Evolutionary conservation across 2,888 invertebrate genomes (phyloP), one percentile per base, ranked within the genome.

Genomic region (Poecilus cupreus): DNA sequence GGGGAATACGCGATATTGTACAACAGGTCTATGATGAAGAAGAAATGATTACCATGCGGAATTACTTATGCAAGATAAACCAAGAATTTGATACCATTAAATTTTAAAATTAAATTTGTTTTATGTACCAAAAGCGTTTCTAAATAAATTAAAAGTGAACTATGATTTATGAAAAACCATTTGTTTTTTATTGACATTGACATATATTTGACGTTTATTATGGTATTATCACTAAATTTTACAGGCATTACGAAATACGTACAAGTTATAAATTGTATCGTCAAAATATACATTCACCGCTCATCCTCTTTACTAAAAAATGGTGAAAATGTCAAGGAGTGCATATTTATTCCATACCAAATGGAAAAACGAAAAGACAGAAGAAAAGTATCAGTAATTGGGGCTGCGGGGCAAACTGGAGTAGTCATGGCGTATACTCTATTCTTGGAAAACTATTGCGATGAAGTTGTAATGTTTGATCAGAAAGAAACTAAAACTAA

Each of bases 401-500:
- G 78, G 24, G 64, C 46, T 49, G 11, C 60, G 1, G 68, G 78
- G 1, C 3, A 13, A 3, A 64, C 64, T 11, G 78, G 78, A 11
- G 4, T 4, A 2, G 18, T 13, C 1, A 13, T 64, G 22, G 13
- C 32, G 8, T 43, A 46, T 4, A 18, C 16, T 8, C 37, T 78
- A 10, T 49, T 43, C 2, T 16, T 46, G 3, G 20, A 32, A 32
- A 64, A 68, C 18, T 46, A 16, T 18, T 64, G 64, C 13, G 78
- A 78, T n/a, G 78, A 78, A 60, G 64, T 78, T 8, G 26, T 64
- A 13, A 20, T 78, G 46, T 10, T 64, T 2, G 78, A 78, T 16
- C 0, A 26, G 10, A 10, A 13, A 24, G 10, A 24, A 26, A 13
- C 13, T n/a, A 68, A 24, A 6, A 18, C 97, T 85, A 97, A 97